Base-by-base conservation (phyloP, 2,797 vertebrate species). In the Phalloptychus januarius region DNA sequence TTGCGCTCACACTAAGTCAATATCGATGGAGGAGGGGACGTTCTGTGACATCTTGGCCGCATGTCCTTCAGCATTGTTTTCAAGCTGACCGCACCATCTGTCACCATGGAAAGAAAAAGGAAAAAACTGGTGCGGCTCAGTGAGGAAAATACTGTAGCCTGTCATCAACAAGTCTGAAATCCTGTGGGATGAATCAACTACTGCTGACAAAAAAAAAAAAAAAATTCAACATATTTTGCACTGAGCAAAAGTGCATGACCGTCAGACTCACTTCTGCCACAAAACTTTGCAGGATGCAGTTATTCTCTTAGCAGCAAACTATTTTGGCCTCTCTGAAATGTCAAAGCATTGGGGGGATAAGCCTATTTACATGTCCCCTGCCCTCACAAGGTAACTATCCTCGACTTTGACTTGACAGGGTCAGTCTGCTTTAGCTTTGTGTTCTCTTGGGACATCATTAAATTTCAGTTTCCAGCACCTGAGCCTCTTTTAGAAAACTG, bases 381-480 rank as follows among this genome's bases (percentile, higher is more conserved):
- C 80, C 86, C 86, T 85, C 85, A 82, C 83, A 85, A 91, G 86
- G 91, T 87, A 91, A 90, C 85, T 83, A 79, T 83, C 88, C 88
- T 83, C 87, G 85, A 87, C 84, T 89, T 80, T 80, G 86, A 85
- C 87, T 89, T 93, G 92, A 93, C 93, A 91, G 88, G 90, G 91
- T 93, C 89, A 89, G 91, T 40, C 88, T 88, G 80, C 88, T 91
- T 87, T 88, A 84, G 85, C 89, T 85, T 89, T 84, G 83, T 85
- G 86, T 91, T 74, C 91, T 92, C 93, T 82, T 75, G 90, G 90
- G 94, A 94, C 83, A 75, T 94, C 93, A 95, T 95, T 94, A 95
- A 91, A 93, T 92, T 93, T 89, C 88, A 84, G 85, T 92, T 89
- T 91, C 85, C 77, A 89, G 88, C 91, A 92, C 91, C 93, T 92